These are phyloP conservation scores for Tenthredo scrophulariae DNA, from an alignment of 2,888 invertebrate genomes.

Conservation along the genomic window DNA sequence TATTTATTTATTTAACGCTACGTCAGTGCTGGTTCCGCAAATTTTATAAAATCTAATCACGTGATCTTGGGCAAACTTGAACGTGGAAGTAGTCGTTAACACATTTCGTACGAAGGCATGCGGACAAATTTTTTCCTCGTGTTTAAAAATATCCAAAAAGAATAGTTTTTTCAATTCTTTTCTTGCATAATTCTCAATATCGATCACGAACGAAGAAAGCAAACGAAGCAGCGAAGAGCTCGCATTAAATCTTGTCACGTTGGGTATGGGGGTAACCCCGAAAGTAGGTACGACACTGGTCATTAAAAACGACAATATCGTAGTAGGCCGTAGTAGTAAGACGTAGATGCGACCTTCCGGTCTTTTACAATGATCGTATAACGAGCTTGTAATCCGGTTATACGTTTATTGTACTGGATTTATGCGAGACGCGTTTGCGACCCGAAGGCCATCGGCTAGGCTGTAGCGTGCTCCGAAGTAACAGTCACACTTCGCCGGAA, in stretches of 20 bases:
- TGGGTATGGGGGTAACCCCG: background rate
- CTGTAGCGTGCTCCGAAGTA: constrained; percentile 51
- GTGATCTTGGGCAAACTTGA: background rate
- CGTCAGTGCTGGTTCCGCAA: constrained; percentile 38
- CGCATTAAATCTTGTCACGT: background rate
- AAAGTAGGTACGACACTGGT: constrained; percentile 22
- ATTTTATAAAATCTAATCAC: constrained; percentile 17
- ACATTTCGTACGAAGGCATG: background rate
- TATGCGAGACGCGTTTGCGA: constrained; percentile 58
- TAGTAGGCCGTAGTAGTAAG: constrained; percentile 20
- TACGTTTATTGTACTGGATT: constrained; percentile 61
- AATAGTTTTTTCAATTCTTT: background rate
- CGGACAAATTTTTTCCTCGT: background rate
- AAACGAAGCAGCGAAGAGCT: background rate
- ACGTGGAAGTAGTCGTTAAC: background rate
- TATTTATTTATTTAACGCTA: constrained; percentile 22
- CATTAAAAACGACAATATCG: constrained; percentile 36
- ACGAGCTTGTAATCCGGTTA: constrained; percentile 61
- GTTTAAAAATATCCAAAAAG: background rate
- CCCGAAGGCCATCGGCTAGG: constrained; percentile 58
- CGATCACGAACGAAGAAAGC: background rate
- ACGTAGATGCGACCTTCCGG: constrained; percentile 56
- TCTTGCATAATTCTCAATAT: background rate
- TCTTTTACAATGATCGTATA: constrained; percentile 60
- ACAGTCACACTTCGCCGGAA: constrained; percentile 60